phyloP scores from a whole-genome alignment of 2,888 invertebrate genomes.

The Thymelicus sylvestris region DNA sequence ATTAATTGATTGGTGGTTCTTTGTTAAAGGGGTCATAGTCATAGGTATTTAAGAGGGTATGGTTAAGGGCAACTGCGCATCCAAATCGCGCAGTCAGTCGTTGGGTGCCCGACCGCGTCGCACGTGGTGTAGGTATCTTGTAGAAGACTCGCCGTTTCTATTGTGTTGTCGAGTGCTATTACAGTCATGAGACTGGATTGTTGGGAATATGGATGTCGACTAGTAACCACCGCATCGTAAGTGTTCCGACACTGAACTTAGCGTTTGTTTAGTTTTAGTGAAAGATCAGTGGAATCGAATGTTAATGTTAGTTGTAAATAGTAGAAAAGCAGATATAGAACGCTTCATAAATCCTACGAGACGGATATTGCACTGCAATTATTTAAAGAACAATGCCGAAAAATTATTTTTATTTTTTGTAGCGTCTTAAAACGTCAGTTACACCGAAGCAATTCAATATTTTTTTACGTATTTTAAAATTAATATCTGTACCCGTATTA shows the following conservation, averaged over 20 bases:
- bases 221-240: slow-evolving; percentile 32
- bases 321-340: not conserved
- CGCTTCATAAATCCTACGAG: slow-evolving; percentile 1
- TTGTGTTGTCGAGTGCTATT: slow-evolving; percentile 66
- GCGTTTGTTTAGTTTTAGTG: slow-evolving; percentile 13
- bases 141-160: slow-evolving; percentile 61
- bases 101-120: slow-evolving; percentile 59
- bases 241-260: slow-evolving; percentile 21
- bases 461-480: no score
- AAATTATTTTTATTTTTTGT: no score
- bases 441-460: no score
- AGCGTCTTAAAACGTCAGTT: no score
- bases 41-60: slow-evolving; percentile 66
- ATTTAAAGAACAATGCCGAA: no score
- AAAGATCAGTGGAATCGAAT: not conserved
- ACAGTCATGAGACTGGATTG: slow-evolving; percentile 52
- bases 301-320: not conserved
- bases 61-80: slow-evolving; percentile 72
- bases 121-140: slow-evolving; percentile 64
- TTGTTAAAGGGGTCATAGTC: slow-evolving; percentile 75
- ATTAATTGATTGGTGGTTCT: slow-evolving; percentile 77
- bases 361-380: not conserved
- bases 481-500: no score
- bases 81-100: slow-evolving; percentile 71
- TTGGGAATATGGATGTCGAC: slow-evolving; percentile 35